These are phyloP conservation scores for Scytalopus superciliaris DNA, from an alignment of 2,113 vertebrate species.

Conservation along the genomic window DNA sequence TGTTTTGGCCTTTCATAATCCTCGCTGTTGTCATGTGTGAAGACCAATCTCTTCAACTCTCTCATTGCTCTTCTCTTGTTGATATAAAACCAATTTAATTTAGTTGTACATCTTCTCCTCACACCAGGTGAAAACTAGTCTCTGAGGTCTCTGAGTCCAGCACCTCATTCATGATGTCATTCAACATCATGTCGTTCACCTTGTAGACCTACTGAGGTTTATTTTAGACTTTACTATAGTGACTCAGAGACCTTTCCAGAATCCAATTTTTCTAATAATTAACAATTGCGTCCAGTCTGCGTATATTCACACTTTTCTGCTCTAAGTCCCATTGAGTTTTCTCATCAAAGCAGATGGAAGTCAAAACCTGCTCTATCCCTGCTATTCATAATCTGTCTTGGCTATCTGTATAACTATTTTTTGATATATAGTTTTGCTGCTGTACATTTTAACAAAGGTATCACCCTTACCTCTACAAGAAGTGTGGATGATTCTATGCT, in stretches of 20 bases:
- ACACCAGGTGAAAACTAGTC: background rate
- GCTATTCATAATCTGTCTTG: background rate
- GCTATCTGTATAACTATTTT: background rate
- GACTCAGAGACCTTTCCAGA: background rate
- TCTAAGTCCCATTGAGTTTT: background rate
- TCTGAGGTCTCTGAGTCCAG: background rate
- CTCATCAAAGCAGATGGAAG: background rate
- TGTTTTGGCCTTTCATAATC: background rate
- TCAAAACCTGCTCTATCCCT: background rate
- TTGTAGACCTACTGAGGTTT: background rate
- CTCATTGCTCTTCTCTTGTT: background rate
- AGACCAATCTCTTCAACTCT: background rate
- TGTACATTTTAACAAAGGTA: background rate
- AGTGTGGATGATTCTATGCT: background rate
- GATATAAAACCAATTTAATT: background rate
- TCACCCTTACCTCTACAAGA: background rate
- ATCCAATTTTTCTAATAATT: background rate
- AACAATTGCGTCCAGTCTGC: background rate
- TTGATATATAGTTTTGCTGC: background rate
- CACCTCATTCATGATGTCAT: background rate
- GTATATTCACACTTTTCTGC: background rate
- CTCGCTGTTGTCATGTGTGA: background rate
- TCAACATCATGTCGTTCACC: background rate
- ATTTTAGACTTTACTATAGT: background rate
- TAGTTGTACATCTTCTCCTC: background rate